Evolutionary conservation across 2,797 vertebrate genomes (phyloP), one percentile per base, ranked within the genome.

Genomic region (Natrix natrix): DNA sequence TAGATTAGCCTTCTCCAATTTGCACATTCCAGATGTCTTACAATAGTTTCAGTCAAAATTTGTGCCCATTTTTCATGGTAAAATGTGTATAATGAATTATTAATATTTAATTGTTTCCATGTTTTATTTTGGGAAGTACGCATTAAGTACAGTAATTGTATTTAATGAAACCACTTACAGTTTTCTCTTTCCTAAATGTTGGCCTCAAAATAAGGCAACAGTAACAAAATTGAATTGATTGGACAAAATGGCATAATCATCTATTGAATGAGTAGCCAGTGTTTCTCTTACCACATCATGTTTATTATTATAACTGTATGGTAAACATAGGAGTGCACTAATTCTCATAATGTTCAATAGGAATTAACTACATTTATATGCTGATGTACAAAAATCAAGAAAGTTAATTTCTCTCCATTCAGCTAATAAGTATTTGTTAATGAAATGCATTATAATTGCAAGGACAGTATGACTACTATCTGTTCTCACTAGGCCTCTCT

Each of bases 401-500:
- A 59, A n/a, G 17, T 24, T 88, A 89, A 52, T 86, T 86, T 28
- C 11, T 43, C n/a, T 37, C 17, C 24, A 43, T 48, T 28, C 43
- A 37, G 57, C 17, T 88, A 13, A 37, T 59, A 56, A 86, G 26
- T 32, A 28, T 43, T n/a, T 55, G 6, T 89, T 59, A 59, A 60
- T 60, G 17, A 56, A 86, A 54, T 55, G 24, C 28, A 55, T 0
- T 14, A 57, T 17, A 60, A 28, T 52, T 54, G 12, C 14, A 26
- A 22, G 5, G 20, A 74, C n/a, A 89, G 2, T 54, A 14, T 93
- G 90, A 94, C 90, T 14, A 83, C 54, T 95, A 94, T 96, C 0
- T 94, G 43, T 37, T 24, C 10, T 83, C 66, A 66, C 32, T 95
- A 99, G 99, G 98, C 98, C 6, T 99, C 99, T 0, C 94, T 99